Evolutionary conservation across 2,797 vertebrate genomes (phyloP).

Genomic region (Tenualosa thibaudeaui): DNA sequence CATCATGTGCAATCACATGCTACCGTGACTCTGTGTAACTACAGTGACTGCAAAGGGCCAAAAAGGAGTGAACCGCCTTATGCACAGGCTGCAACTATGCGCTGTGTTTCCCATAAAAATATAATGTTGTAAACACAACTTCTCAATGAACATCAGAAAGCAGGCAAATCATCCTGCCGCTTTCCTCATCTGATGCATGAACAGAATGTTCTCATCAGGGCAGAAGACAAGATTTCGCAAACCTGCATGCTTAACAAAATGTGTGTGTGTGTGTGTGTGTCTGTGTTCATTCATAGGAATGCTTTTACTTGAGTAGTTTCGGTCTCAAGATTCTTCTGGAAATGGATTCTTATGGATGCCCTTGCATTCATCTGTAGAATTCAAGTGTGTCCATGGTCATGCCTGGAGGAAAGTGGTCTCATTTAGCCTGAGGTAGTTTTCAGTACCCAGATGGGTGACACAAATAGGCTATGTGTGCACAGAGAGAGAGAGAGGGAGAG

Average conservation of each 20-base stretch:
- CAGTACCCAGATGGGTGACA: no score
- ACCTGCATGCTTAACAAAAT: not conserved
- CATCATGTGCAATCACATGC: slow-evolving; percentile 30
- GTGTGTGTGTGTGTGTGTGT: not conserved
- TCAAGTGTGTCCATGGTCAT: no score
- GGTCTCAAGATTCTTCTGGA: not conserved
- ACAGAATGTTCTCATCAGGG: slow-evolving; percentile 12
- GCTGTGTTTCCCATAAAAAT: no score
- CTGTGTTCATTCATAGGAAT: no score
- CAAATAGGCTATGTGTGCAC: not conserved
- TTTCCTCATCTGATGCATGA: not conserved
- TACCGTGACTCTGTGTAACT: slow-evolving; percentile 29
- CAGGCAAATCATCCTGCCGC: no score
- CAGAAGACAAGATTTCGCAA: not conserved
- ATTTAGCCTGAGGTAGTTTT: no score
- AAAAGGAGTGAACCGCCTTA: slow-evolving; percentile 30
- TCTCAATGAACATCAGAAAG: not conserved
- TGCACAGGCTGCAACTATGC: no score
- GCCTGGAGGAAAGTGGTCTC: no score
- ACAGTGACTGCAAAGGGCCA: slow-evolving; percentile 37
- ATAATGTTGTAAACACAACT: no score
- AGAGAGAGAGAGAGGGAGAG: not conserved
- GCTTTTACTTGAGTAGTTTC: no score
- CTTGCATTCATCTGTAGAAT: no score
- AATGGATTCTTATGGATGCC: no score